These are phyloP conservation scores for Aleiodes alternator DNA, from an alignment of 2,888 invertebrate genomes.

Conservation along the genomic window DNA sequence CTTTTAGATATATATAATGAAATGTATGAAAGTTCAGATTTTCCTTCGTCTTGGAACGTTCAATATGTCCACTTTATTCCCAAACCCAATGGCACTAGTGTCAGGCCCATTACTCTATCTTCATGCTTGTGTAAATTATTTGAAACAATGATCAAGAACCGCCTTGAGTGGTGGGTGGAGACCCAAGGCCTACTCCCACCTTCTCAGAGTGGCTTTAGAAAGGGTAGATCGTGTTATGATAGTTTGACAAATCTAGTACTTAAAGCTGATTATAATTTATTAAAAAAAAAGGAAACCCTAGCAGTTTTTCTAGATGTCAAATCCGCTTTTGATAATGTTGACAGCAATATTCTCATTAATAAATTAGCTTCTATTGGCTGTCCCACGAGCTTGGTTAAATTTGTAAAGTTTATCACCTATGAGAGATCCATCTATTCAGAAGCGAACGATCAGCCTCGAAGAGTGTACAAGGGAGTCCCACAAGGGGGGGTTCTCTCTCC, in stretches of 20 bases:
- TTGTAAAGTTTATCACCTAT: not conserved
- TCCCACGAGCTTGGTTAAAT: not conserved
- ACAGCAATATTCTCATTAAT: constrained; percentile 44
- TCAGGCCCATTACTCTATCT: constrained; percentile 51
- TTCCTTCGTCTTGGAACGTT: constrained; percentile 41
- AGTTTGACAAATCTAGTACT: constrained; percentile 47
- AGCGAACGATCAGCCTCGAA: not conserved
- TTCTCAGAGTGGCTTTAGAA: constrained; percentile 50
- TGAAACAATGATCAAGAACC: constrained; percentile 53
- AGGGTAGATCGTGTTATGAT: constrained; percentile 49
- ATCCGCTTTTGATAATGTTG: constrained; percentile 54
- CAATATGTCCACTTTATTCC: constrained; percentile 51
- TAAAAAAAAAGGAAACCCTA: constrained; percentile 31
- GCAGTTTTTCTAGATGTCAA: constrained; percentile 53
- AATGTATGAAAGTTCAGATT: constrained; percentile 31
- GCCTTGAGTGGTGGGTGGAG: constrained; percentile 53
- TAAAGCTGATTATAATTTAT: constrained; percentile 42
- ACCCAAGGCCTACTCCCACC: constrained; percentile 44
- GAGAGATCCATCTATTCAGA: not conserved
- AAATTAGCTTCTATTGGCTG: constrained; percentile 17
- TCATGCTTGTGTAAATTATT: constrained; percentile 55
- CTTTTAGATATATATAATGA: constrained; percentile 53
- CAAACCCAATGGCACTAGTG: constrained; percentile 44
- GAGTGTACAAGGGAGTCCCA: constrained; percentile 43
- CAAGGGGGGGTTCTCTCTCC: constrained; percentile 49